Evolutionary conservation across 2,888 invertebrate species (phyloP).

Genomic region (Elysia crispata): DNA sequence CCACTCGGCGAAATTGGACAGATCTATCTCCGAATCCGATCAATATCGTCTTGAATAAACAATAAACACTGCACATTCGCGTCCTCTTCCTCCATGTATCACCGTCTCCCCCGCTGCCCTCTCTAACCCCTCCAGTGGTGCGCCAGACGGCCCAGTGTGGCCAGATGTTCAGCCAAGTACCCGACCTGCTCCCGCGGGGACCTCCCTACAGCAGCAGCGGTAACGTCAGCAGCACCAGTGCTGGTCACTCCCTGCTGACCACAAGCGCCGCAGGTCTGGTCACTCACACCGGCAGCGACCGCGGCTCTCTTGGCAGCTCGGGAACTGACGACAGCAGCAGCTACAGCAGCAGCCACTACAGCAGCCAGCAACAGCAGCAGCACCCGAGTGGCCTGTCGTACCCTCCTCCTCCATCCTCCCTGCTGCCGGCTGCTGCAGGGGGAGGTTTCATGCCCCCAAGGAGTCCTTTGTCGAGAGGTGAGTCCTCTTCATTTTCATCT

Average conservation of each 20-base stretch:
- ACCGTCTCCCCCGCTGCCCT: too few species aligned
- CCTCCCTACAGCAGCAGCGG: slow-evolving; percentile 19
- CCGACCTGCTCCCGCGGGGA: slow-evolving; percentile 54
- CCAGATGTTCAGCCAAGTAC: slow-evolving; percentile 51
- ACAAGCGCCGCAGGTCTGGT: background rate
- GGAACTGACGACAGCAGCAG: slow-evolving; percentile 48
- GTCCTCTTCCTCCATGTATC: too few species aligned
- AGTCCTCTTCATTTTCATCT: slow-evolving; percentile 3
- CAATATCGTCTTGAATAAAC: too few species aligned
- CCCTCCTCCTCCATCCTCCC: slow-evolving; percentile 41
- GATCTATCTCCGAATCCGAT: too few species aligned
- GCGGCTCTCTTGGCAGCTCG: slow-evolving; percentile 44
- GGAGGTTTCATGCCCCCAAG: slow-evolving; percentile 16
- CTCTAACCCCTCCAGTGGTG: too few species aligned
- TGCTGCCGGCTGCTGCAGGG: slow-evolving; percentile 24
- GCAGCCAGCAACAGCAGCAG: background rate
- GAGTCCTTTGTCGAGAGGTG: slow-evolving; percentile 43
- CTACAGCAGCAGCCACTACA: background rate
- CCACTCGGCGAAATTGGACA: too few species aligned
- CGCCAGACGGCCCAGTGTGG: background rate
- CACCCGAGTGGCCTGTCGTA: background rate
- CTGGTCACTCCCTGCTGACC: background rate
- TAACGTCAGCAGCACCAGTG: background rate
- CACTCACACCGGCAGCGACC: slow-evolving; percentile 25
- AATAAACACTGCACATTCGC: too few species aligned